Base-by-base conservation (phyloP, 1,140 invertebrate species). In the Matsumurasca onukii region DNA sequence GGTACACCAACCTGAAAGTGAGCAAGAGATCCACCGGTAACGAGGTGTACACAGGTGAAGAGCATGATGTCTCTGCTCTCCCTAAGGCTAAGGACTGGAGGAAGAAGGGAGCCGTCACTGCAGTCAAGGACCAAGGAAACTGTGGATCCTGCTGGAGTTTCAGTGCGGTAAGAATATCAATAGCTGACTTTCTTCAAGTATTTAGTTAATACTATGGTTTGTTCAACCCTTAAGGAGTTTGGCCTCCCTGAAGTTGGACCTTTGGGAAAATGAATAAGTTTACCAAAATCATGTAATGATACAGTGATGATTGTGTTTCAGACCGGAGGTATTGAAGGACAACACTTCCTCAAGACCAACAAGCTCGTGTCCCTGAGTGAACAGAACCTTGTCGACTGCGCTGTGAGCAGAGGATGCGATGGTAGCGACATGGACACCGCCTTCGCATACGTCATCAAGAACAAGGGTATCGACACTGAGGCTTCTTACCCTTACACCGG, bases 101-200 rank as follows among this genome's bases (percentile, higher is more conserved):
- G 52, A 73, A 81, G 45, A 80, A 89, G 64, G 88, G 88, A 20
- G 84, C 83, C 25, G 88, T 92, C 0, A 91, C 88, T 25, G 79
- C 81, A 0, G 84, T 92, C 13, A 89, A 91, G 75, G 83, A 88
- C 75, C 89, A 91, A 78, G 85, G 83, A 31, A 78, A 82, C 70
- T 91, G 89, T 77, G 89, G 89, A 45, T 86, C 85, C 1, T 90
- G 88, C 76, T 89, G 87, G 88, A 82, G 87, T 2, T 89, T 89
- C 77, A 84, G 82, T 31, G 75, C 85, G 24, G 79, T 84, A 75
- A 78, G 69, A 64, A n/a, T n/a, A n/a, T n/a, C n/a, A n/a, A n/a
- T n/a, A n/a, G n/a, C n/a, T n/a, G n/a, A n/a, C n/a, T n/a, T n/a
- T n/a, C n/a, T n/a, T n/a, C n/a, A n/a, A n/a, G n/a, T n/a, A n/a